Evolutionary conservation across 2,113 vertebrate genomes (phyloP), one percentile per base, ranked within the genome.

Genomic region (Malurus alboscapulatus): DNA sequence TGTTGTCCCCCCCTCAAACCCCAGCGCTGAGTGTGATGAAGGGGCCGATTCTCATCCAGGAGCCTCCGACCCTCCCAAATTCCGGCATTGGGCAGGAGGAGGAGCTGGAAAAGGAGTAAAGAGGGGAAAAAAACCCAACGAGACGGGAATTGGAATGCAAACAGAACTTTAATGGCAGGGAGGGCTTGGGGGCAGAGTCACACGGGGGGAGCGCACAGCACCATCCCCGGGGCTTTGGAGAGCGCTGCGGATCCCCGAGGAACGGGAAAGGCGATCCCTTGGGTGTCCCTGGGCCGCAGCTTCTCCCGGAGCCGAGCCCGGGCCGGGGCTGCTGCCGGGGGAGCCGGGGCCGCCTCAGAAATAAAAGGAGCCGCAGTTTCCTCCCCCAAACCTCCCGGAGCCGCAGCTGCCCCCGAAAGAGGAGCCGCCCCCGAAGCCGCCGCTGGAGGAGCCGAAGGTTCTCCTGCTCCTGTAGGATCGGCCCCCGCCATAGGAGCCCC

Each of bases 1-100:
- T 32, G 9, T 12, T 18, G 6, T 17, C 0, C 2, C 2, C n/a
- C 6, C 0, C 12, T 38, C 12, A 19, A 38, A 61, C 71, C 9
- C 5, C 55, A 25, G 10, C 0, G 1, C 12, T 50, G 42, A n/a
- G 27, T 2, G 12, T 4, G 34, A 38, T 29, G 7, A n/a, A 9
- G 3, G 4, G 3, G 4, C 18, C 29, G 42, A 27, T 26, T 67
- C 22, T 27, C 42, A 57, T 25, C 20, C 15, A 10, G 55, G n/a
- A 30, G 20, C 11, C 42, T 10, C 71, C 55, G 36, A 30, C 5
- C 34, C 27, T 51, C 67, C 26, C 47, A 22, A 38, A 48, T 21
- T 16, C 47, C 47, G 1, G 1, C 1, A 58, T 29, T 3, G 34
- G 53, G 53, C 32, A 21, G 34, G 55, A 74, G 34, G 12, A 34